Evolutionary conservation across 2,113 vertebrate species (phyloP).

Genomic region (Perca schrenkii): DNA sequence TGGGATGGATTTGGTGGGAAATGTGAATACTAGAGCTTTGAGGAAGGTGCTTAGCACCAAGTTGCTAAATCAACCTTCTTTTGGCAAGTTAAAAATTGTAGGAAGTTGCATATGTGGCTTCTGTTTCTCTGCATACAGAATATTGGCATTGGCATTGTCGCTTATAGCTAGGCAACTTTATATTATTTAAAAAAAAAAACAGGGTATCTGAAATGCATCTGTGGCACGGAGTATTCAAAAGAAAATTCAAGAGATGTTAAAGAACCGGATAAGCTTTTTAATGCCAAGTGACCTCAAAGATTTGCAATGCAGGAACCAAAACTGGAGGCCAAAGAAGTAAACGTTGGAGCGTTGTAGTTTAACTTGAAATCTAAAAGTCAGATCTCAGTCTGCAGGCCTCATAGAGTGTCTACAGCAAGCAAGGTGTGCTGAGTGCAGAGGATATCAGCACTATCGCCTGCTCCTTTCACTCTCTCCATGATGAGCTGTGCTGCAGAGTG

Average conservation of each 20-base stretch:
- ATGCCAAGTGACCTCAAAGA: not conserved
- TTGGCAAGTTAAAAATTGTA: not conserved
- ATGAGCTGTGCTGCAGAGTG: conserved; percentile 95
- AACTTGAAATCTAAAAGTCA: conserved; percentile 38
- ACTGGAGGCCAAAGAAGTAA: not conserved
- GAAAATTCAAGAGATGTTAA: not conserved
- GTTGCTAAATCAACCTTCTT: not conserved
- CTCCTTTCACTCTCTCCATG: conserved; percentile 91
- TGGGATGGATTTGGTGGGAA: not conserved
- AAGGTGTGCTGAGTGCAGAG: conserved; percentile 90
- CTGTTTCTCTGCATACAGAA: too few species aligned
- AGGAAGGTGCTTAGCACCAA: not conserved
- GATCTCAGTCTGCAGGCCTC: conserved; percentile 44
- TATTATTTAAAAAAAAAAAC: too few species aligned
- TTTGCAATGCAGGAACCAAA: not conserved
- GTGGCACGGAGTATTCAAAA: too few species aligned
- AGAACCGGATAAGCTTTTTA: not conserved
- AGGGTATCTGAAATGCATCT: too few species aligned
- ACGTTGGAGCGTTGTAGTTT: not conserved
- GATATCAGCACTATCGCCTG: conserved; percentile 91
- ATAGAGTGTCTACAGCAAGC: conserved; percentile 85
- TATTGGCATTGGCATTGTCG: too few species aligned
- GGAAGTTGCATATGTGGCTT: not conserved
- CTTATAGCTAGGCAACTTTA: too few species aligned
- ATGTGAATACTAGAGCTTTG: not conserved